These are phyloP conservation scores for Adoxophyes honmai DNA, from an alignment of 1,140 invertebrate species.

Conservation along the genomic window DNA sequence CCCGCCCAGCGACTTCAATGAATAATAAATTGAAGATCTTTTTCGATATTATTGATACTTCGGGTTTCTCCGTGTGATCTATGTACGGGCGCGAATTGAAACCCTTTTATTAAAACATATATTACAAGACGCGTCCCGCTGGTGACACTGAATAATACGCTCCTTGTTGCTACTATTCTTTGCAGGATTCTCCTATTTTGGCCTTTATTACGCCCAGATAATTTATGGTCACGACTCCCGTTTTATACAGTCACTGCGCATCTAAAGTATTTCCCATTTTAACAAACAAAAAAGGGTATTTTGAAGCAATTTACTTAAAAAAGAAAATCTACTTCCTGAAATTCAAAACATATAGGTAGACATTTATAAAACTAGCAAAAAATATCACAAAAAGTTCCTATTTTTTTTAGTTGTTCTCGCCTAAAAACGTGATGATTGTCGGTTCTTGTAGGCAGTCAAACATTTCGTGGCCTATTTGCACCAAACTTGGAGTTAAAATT, in stretches of 20 bases:
- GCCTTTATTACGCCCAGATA: slow-evolving; percentile 63
- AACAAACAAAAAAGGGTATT: slow-evolving; percentile 15
- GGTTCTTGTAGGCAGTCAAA: slow-evolving; percentile 3
- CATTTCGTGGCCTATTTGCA: neutral
- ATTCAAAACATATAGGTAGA: too few relatives aligned
- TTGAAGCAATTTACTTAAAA: too few relatives aligned
- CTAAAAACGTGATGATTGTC: neutral
- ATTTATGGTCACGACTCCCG: slow-evolving; percentile 47
- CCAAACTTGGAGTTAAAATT: neutral
- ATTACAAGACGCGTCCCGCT: slow-evolving; percentile 65
- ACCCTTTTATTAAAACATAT: slow-evolving; percentile 76
- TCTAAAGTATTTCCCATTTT: slow-evolving; percentile 16
- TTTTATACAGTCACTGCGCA: slow-evolving; percentile 12
- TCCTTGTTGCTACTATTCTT: slow-evolving; percentile 69
- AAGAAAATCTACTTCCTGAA: too few relatives aligned
- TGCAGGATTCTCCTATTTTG: slow-evolving; percentile 54
- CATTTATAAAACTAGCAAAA: too few relatives aligned
- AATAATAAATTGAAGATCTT: slow-evolving; percentile 64
- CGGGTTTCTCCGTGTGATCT: slow-evolving; percentile 51
- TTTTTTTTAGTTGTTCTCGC: too few relatives aligned
- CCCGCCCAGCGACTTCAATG: slow-evolving; percentile 47
- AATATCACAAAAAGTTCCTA: too few relatives aligned
- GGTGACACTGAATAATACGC: slow-evolving; percentile 72
- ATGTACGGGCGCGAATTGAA: slow-evolving; percentile 61
- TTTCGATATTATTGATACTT: slow-evolving; percentile 60